Evolutionary conservation across 2,797 vertebrate species (phyloP), one percentile per base, ranked within the genome.

Genomic region (Spinibarbus caldwelli): DNA sequence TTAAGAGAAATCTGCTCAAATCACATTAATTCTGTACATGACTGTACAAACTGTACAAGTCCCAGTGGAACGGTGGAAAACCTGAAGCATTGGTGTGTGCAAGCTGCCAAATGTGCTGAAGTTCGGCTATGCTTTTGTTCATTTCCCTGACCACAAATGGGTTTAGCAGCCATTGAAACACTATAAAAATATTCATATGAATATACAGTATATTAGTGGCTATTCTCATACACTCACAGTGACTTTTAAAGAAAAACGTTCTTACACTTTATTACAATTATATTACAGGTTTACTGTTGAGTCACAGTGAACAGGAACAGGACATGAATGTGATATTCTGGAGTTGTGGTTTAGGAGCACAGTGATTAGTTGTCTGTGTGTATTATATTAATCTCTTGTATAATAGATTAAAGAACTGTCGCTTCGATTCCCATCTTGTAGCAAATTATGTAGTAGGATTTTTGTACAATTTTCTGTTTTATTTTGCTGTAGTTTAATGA

Each of bases 31-130:
- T 96, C 97, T 98, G 91, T 98, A 97, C 95, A 95, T 97, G 91
- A 96, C 97, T 98, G 91, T 98, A 97, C 95, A 95, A 97, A 91
- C 96, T 97, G 92, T 98, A 97, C 95, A 94, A 97, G 97, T 96
- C 96, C 97, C 92, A 96, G 95, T 93, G 96, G 96, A 93, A 97
- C 96, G 82, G 96, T 96, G 93, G 97, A 97, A 92, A 97, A 98
- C 94, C 96, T 98, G 93, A 95, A 96, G 94, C 95, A 95, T 97
- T 91, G 94, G 94, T 91, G 96, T 97, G 92, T 95, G 93, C 92
- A 94, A 97, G 94, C 96, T 98, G 89, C 96, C 96, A 78, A 94
- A 97, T 93, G 94, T 97, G 57, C 95, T 98, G 85, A 98, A 97
- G 95, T 96, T 96, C 87, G 97, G 96, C 92, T 98, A 97, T 96